Evolutionary conservation across 2,797 vertebrate genomes (phyloP).

Genomic region (Apogon hyalosoma): DNA sequence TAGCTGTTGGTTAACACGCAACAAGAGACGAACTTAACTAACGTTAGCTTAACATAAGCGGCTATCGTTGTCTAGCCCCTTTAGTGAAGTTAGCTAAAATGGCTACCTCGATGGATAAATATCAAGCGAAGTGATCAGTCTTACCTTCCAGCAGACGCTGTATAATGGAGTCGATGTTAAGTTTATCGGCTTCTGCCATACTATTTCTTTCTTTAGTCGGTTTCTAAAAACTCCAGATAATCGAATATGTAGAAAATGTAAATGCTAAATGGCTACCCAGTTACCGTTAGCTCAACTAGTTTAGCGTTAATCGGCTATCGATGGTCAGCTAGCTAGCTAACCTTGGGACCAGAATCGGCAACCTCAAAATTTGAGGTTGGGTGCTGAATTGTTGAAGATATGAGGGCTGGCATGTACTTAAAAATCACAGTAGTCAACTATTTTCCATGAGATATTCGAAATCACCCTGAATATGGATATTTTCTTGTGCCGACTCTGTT

Average conservation of each 20-base stretch:
- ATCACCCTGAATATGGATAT: conserved; percentile 15
- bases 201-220: conserved; percentile 56
- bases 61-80: conserved; percentile 56
- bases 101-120: conserved; percentile 67
- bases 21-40: conserved; percentile 17
- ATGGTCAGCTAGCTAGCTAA: conserved; percentile 79
- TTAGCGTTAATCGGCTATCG: conserved; percentile 78
- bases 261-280: conserved; percentile 45
- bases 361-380: conserved; percentile 70
- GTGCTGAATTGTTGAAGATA: conserved; percentile 25
- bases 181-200: conserved; percentile 88
- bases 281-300: conserved; percentile 68
- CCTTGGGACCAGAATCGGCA: conserved; percentile 71
- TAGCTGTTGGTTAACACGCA: neutral
- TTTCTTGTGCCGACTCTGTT: conserved; percentile 44
- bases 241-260: conserved; percentile 12
- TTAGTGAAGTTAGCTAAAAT: conserved; percentile 65
- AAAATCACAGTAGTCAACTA: conserved; percentile 31
- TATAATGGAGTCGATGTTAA: conserved; percentile 89
- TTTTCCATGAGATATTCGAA: conserved; percentile 31
- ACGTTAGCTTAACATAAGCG: conserved; percentile 13
- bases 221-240: conserved; percentile 28
- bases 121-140: conserved; percentile 50
- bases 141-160: conserved; percentile 88
- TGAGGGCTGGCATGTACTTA: conserved; percentile 55